Base-by-base conservation (phyloP, 2,113 vertebrate species). In the Marmota flaviventris region DNA sequence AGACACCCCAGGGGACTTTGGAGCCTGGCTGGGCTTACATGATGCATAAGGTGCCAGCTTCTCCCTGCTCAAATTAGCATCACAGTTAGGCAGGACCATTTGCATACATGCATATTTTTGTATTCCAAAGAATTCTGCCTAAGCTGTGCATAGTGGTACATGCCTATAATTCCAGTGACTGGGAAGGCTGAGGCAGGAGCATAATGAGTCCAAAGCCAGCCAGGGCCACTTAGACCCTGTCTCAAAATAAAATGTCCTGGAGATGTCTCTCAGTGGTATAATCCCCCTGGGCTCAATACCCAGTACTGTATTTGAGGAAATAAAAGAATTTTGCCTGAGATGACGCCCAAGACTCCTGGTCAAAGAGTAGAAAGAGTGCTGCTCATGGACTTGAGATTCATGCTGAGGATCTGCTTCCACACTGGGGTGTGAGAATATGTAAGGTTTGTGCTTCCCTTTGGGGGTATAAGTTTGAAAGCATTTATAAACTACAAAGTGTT, bases 31-130 rank as follows among this genome's bases (percentile, higher is more conserved):
- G 91, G 77, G 67, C 51, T 93, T 69, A 58, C 39, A 14, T 27
- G 69, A 78, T 79, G 3, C 61, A 58, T 61, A 86, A 95, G 90
- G 93, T 65, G 67, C 83, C 90, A 92, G 92, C 89, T 89, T 94
- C 45, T 45, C 45, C 69, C 37, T 53, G 76, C 72, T 77, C 87
- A 81, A 42, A 63, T 39, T 93, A 90, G 75, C 84, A 39, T 81
- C 25, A 1, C 79, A 89, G 67, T 83, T 81, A 92, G 86, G 20
- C 75, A 72, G 39, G 27, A 20, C 24, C 8, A 56, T 97, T 95
- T 97, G 90, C 87, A 93, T 96, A 95, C 70, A 85, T 92, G 83
- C 7, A 7, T 82, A 13, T 14, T 29, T 34, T 92, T 91, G 94
- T 84, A 42, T 67, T 81, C 61, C 89, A 87, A 72, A 96, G 67